phyloP scores from a whole-genome alignment of 2,113 vertebrate genomes.

The Vanacampus margaritifer region DNA sequence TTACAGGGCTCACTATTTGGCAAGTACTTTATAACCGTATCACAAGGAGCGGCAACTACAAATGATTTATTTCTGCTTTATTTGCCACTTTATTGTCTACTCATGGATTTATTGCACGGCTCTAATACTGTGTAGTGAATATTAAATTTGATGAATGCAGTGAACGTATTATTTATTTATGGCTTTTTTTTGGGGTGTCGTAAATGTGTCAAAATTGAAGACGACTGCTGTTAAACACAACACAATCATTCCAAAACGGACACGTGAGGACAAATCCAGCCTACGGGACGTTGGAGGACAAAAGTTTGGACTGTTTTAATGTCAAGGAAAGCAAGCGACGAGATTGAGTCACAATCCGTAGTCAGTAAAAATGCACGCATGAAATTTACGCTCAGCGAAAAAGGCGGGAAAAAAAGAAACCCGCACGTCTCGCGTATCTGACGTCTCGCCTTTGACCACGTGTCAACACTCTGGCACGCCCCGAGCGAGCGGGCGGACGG shows the following conservation, averaged over 20 bases:
- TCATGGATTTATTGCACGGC: not conserved
- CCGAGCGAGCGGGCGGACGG: too few relatives aligned
- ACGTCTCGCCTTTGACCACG: not conserved
- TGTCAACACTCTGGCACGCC: conserved; percentile 40
- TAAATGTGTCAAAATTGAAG: not conserved
- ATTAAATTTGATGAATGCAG: not conserved
- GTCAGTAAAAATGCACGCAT: too few relatives aligned
- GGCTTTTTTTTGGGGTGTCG: not conserved
- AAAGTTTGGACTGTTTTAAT: conserved; percentile 38
- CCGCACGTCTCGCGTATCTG: conserved; percentile 31
- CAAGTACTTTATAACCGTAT: not conserved
- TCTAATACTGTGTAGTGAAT: not conserved
- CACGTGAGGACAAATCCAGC: not conserved
- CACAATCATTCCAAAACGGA: too few relatives aligned
- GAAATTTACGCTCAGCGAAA: not conserved
- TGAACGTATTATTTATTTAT: not conserved
- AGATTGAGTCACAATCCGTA: too few relatives aligned
- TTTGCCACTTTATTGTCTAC: not conserved
- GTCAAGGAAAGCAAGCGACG: too few relatives aligned
- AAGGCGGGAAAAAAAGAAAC: not conserved
- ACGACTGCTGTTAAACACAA: not conserved
- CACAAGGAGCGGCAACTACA: too few relatives aligned
- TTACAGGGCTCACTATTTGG: not conserved
- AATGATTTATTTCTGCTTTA: not conserved
- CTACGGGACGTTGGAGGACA: too few relatives aligned